Evolutionary conservation across 2,113 vertebrate genomes (phyloP), one percentile per base, ranked within the genome.

Genomic region (Mesembrinibis cayennensis): DNA sequence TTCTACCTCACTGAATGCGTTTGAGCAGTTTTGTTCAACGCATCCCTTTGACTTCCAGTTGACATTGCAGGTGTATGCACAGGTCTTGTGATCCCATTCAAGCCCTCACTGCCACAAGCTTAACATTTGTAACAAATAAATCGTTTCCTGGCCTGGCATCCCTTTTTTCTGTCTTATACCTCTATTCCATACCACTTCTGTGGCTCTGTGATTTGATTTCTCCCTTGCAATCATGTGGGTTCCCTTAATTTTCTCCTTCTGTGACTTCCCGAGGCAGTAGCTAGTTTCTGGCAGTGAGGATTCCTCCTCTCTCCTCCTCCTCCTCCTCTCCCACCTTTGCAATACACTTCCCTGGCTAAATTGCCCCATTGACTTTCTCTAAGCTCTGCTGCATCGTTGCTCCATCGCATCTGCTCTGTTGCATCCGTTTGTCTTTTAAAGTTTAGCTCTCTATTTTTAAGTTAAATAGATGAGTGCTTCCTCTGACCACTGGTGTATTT

Each of bases 381-480:
- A 26, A 77, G 55, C 40, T 74, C 42, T 83, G 3, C 77, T 88
- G 49, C 66, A 42, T 67, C 13, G 6, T 52, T 86, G 36, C 34
- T 76, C 79, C 14, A 9, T 55, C 3, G 0, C 29, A 34, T 66
- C 74, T 83, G 45, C 55, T 87, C 59, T 55, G 2, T 79, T n/a
- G 34, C 69, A 63, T 84, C 76, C 70, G 40, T 50, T 79, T 82
- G 67, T 81, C 78, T 94, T 59, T 63, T 49, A 40, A 82, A 90
- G 71, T 86, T 92, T 73, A 83, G 40, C 71, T 52, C 42, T 55
- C 85, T 93, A 32, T 84, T 91, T 95, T 91, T 59, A 78, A 95
- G 66, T 89, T 92, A 32, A 79, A 67, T 45, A 49, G 63, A 76
- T 29, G 70, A 90, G 74, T 23, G 76, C 89, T 79, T 77, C 44